Percentiles rank a stretch among this genome's conserved stretches.
phyloP scores from a whole-genome alignment of 1,140 invertebrate genomes.

The Pseudachorutes palmiensis region DNA sequence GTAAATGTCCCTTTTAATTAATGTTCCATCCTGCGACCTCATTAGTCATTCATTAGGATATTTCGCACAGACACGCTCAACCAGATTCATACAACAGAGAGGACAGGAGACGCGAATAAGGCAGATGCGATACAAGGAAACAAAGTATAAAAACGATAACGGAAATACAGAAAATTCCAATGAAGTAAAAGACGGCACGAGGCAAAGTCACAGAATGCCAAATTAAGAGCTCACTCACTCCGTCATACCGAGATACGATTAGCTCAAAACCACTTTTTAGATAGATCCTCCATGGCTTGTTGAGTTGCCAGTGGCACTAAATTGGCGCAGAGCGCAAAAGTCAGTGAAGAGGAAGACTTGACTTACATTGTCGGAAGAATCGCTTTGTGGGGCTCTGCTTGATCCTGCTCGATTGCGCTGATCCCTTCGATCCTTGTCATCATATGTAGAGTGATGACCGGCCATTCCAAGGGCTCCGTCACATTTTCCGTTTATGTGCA shows the following conservation, averaged over 20 bases:
- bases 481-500: conserved; percentile 19
- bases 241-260: not conserved
- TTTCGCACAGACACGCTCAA: too few species aligned
- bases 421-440: conserved; percentile 2
- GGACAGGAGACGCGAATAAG: too few species aligned
- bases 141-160: conserved; percentile 4
- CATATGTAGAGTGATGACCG: conserved; percentile 29
- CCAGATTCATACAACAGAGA: too few species aligned
- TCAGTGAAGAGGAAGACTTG: not conserved
- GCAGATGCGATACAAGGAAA: not conserved
- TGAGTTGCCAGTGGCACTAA: not conserved
- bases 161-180: not conserved
- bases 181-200: not conserved
- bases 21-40: too few species aligned
- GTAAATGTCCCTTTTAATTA: too few species aligned
- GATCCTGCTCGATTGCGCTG: not conserved
- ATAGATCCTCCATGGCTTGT: too few species aligned
- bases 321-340: not conserved
- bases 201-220: not conserved
- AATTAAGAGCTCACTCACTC: not conserved
- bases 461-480: conserved; percentile 28
- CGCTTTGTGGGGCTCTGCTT: conserved; percentile 7
- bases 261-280: too few species aligned
- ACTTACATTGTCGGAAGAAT: conserved; percentile 24
- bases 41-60: too few species aligned